phyloP scores from a whole-genome alignment of 2,113 vertebrate species.

The Apeltes quadracus region DNA sequence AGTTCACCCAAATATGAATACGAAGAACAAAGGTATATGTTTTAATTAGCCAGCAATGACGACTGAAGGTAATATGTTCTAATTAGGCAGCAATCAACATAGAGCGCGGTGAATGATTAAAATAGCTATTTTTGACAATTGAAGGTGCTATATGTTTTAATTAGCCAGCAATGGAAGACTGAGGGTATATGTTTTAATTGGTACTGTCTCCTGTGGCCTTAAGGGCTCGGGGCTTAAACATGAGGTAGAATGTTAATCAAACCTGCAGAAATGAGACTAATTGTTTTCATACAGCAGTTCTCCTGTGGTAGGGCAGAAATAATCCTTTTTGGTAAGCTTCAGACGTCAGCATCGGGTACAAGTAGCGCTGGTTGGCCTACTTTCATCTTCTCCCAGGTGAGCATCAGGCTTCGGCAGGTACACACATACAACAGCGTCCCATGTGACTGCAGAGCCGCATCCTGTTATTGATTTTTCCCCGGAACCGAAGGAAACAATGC shows the following conservation, averaged over 20 bases:
- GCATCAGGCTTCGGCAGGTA: slow-evolving; percentile 41
- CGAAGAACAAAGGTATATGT: slow-evolving; percentile 50
- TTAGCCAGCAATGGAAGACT: slow-evolving; percentile 59
- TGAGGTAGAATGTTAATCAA: slow-evolving; percentile 74
- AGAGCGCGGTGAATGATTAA: slow-evolving; percentile 60
- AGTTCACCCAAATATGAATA: slow-evolving; percentile 17
- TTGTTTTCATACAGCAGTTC: slow-evolving; percentile 67
- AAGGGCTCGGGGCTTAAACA: slow-evolving; percentile 59
- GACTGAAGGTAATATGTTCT: slow-evolving; percentile 63
- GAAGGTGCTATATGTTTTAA: slow-evolving; percentile 76
- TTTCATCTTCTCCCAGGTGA: slow-evolving; percentile 57
- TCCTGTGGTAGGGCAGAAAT: slow-evolving; percentile 64
- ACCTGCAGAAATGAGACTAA: slow-evolving; percentile 75
- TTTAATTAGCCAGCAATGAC: slow-evolving; percentile 68
- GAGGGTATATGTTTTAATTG: slow-evolving; percentile 79
- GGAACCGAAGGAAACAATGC: neutral
- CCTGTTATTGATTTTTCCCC: slow-evolving; percentile 37
- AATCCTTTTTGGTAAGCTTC: slow-evolving; percentile 37
- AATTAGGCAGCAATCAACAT: slow-evolving; percentile 69
- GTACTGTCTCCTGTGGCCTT: slow-evolving; percentile 61
- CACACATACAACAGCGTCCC: neutral
- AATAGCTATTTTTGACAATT: slow-evolving; percentile 68
- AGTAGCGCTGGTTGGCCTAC: slow-evolving; percentile 53
- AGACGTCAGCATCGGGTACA: slow-evolving; percentile 26
- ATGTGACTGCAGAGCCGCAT: slow-evolving; percentile 31